phyloP scores from a whole-genome alignment of 2,113 vertebrate species.

The Vulpes ferrilata region DNA sequence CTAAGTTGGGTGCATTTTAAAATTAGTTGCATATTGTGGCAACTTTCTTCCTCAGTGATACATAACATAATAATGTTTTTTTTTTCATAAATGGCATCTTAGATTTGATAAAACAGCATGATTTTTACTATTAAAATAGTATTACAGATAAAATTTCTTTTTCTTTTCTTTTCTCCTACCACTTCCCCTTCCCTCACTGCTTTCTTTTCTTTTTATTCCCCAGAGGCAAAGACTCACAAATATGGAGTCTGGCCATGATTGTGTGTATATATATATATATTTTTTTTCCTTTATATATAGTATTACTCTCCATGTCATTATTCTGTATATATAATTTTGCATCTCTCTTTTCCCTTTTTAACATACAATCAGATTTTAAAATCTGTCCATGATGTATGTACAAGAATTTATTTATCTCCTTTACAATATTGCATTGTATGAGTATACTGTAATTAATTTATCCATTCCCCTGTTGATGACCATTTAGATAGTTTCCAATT shows the following conservation, averaged over 20 bases:
- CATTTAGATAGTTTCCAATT: neutral
- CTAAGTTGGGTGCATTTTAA: constrained; percentile 25
- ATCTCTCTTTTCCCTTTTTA: neutral
- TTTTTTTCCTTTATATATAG: neutral
- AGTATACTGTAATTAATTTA: neutral
- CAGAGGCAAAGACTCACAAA: neutral
- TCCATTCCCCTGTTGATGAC: neutral
- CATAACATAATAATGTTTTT: neutral
- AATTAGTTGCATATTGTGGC: neutral
- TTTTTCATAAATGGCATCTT: neutral
- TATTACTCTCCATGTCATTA: neutral
- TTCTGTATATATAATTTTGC: neutral
- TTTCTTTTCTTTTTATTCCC: neutral
- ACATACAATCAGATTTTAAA: neutral
- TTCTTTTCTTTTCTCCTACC: neutral
- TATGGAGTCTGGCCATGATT: neutral
- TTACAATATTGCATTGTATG: neutral
- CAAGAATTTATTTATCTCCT: neutral
- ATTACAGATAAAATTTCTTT: neutral
- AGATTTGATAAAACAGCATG: neutral
- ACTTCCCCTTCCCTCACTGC: neutral
- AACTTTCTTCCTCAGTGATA: neutral
- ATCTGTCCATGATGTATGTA: neutral
- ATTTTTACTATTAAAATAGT: constrained; percentile 1
- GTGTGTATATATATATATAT: neutral